Evolutionary conservation across 2,888 invertebrate species (phyloP), one percentile per base, ranked within the genome.

Genomic region (Creontiades dilutus): DNA sequence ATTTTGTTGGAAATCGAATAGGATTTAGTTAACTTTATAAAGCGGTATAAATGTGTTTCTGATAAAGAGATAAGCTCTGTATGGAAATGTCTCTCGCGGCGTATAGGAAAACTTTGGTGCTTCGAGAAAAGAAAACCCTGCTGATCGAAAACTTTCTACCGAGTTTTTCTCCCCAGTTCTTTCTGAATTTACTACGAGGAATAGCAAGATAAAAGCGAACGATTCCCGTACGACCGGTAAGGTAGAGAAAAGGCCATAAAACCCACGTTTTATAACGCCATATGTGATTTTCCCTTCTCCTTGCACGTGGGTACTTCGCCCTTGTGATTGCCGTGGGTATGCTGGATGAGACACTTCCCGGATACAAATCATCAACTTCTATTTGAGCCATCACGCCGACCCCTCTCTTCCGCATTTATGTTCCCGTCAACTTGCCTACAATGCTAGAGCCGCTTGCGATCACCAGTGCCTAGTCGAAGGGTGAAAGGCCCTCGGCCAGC

Each of bases 311-410:
- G 76, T 89, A 84, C 82, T 89, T 89, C 84, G 75, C 89, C 76
- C 55, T 81, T 89, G 89, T 90, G 82, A 90, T 90, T 90, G 90
- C 86, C 90, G 90, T 90, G 90, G 90, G 90, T 90, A 90, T 90
- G 78, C 55, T 90, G 90, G 90, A 90, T 90, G 90, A 90, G 90
- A 76, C 82, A 86, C 90, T 82, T 90, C 90, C 90, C 90, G 90
- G 90, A 90, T 90, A 90, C 86, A 85, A 85, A 86, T 86, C 90
- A 90, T 90, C 90, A 86, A 78, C 90, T 85, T 85, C 90, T 84
- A 89, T 89, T 89, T 89, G 88, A 89, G 84, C 89, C 89, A 89
- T 84, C 89, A 84, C 84, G 84, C 23, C 89, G 61, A 23, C 48
- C 47, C 84, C 89, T 84, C 89, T 89, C 89, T 89, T 89, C 89